Evolutionary conservation across 2,113 vertebrate species (phyloP), one percentile per base, ranked within the genome.

Genomic region (Cyprinodon tularosa): DNA sequence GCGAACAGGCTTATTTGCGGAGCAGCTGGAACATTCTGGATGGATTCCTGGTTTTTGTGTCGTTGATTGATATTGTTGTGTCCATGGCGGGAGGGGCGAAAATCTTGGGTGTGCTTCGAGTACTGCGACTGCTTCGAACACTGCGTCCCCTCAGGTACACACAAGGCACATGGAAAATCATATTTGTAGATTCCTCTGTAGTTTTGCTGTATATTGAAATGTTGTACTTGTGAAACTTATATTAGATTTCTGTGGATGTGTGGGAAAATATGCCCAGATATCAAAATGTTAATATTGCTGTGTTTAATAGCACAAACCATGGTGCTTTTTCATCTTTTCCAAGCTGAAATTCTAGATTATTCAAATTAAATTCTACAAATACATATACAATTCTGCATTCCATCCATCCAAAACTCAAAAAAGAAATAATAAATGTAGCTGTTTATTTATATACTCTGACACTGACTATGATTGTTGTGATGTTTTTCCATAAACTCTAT

Each of bases 21-120:
- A 99, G 98, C 92, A 99, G 97, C 76, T 99, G 98, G 98, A 99
- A 99, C 12, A 90, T 99, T 74, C 93, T 99, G 86, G 98, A 99
- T 40, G 97, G 98, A 71, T 99, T 99, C 89, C 94, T 99, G 66
- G 98, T 99, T 82, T 97, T 99, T 0, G 98, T 99, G 68, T 99
- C 98, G n/a, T 92, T 98, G 82, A 95, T 99, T 65, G 98, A 99
- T 89, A 99, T 99, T 0, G 97, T 99, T 17, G 98, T 99, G 68
- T 99, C 98, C 0, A 92, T 99, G 94, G 97, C 98, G 0, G 97
- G 98, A 0, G 98, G 98, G 4, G 98, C 97, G 71, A 99, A 98
- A 93, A 99, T 99, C 89, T 91, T 99, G 57, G 98, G 98, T 0
- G 97, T 99, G 69, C 96, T 99, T 5, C 90, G 98, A 60, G 98